Percentiles rank a stretch among this genome's conserved stretches.
These are phyloP conservation scores for Ashinkailepas kermadecensis DNA, from an alignment of 2,888 invertebrate species.

Conservation along the genomic window DNA sequence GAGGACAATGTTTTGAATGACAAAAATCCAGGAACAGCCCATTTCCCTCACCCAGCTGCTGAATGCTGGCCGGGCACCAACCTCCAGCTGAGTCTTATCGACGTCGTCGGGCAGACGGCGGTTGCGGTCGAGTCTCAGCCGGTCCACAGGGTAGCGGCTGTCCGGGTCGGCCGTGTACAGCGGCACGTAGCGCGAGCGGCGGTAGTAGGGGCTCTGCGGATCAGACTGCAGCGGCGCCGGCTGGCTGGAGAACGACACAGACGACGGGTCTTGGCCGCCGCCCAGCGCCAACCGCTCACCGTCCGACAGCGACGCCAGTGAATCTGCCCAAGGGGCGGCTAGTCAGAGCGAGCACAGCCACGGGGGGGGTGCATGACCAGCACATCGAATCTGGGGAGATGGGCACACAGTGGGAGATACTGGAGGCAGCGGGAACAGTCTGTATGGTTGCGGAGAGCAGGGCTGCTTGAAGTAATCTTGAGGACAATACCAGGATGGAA, in stretches of 20 bases:
- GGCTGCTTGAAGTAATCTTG: no score
- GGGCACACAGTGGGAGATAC: no score
- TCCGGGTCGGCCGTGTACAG: neutral
- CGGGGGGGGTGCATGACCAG: no score
- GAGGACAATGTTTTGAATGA: no score
- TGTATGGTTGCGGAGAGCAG: no score
- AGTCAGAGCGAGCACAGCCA: no score
- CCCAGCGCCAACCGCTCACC: constrained; percentile 13
- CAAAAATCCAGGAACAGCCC: no score
- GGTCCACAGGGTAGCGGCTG: constrained; percentile 3
- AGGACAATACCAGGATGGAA: no score
- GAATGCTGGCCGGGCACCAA: constrained; percentile 41
- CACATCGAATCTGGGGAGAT: no score
- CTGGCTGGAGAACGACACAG: constrained; percentile 1
- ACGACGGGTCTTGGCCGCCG: neutral
- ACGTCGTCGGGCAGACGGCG: constrained; percentile 95
- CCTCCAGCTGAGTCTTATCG: constrained; percentile 92
- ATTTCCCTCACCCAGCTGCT: no score
- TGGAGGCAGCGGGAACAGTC: no score
- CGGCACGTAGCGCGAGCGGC: constrained; percentile 4
- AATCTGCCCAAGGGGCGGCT: neutral
- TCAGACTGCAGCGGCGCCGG: constrained; percentile 4
- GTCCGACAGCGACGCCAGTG: neutral
- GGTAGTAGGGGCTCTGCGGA: constrained; percentile 13
- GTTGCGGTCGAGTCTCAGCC: constrained; percentile 85